phyloP scores from a whole-genome alignment of 2,797 vertebrate species.

The Phylloscopus collybita region DNA sequence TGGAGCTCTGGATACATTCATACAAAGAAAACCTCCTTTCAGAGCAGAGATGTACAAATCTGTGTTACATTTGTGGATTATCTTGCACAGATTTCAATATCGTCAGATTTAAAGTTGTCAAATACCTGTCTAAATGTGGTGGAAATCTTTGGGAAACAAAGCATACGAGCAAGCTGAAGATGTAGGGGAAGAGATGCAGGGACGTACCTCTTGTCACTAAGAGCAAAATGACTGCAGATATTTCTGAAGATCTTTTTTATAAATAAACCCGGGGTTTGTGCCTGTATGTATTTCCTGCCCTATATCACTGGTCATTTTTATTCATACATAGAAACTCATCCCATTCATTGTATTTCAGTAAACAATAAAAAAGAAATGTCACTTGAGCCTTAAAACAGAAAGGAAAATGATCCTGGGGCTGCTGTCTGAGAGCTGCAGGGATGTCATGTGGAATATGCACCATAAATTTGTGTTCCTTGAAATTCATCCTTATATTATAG shows the following conservation, averaged over 20 bases:
- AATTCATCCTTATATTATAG: neutral
- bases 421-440: neutral
- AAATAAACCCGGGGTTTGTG: neutral
- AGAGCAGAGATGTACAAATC: neutral
- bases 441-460: neutral
- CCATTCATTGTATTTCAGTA: neutral
- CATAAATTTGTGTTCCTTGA: neutral
- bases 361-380: neutral
- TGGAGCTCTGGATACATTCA: neutral
- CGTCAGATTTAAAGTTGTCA: neutral
- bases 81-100: neutral
- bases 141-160: neutral
- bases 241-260: neutral
- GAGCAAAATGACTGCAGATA: neutral
- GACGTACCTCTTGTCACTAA: neutral
- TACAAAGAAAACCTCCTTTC: neutral
- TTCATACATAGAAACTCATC: neutral
- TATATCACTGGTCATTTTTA: neutral
- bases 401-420: neutral
- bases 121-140: neutral
- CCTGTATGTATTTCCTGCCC: neutral
- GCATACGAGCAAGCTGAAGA: neutral
- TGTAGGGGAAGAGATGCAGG: neutral
- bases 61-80: neutral
- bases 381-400: neutral